A percentile compares a stretch with the other conserved stretches of the same genome.
Conservation (phyloP, 2,113 vertebrate species). For the Siphamia tubifer region DNA sequence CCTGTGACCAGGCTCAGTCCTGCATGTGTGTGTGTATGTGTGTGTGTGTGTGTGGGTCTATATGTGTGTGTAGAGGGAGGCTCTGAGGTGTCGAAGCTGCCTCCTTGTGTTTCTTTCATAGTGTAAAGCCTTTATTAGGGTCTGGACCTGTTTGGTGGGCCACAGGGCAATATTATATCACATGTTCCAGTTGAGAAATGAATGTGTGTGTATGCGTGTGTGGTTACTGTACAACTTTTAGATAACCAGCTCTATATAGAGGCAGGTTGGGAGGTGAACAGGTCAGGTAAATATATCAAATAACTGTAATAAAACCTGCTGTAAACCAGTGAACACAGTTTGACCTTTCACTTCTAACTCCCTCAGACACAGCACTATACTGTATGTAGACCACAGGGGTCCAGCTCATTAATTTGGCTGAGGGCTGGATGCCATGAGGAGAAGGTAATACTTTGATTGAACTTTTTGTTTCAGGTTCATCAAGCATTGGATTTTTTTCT, state of each 20-base stretch:
- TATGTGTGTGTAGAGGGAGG: constrained; percentile 53
- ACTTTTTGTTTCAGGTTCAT: not conserved
- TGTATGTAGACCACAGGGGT: constrained; percentile 29
- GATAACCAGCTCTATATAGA: constrained; percentile 51
- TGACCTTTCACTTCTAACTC: constrained; percentile 44
- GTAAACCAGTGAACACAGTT: constrained; percentile 61
- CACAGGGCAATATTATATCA: constrained; percentile 81
- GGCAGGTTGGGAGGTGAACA: constrained; percentile 48
- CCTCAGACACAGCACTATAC: constrained; percentile 10
- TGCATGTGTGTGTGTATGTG: constrained; percentile 7
- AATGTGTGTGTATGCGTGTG: not conserved
- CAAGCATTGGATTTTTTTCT: not conserved
- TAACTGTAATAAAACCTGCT: constrained; percentile 59
- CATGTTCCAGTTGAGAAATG: constrained; percentile 59
- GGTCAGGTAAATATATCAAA: constrained; percentile 58
- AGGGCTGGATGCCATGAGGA: not conserved
- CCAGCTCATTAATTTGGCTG: constrained; percentile 22
- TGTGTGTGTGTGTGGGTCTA: no score
- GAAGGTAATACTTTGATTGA: not conserved
- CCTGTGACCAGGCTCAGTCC: constrained; percentile 74
- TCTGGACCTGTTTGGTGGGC: constrained; percentile 72
- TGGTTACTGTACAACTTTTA: constrained; percentile 40
- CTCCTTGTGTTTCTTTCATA: constrained; percentile 76
- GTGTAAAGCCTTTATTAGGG: constrained; percentile 83
- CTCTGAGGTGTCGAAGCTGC: constrained; percentile 78